Evolutionary conservation across 2,113 vertebrate species (phyloP).

Genomic region (Diadophis punctatus): DNA sequence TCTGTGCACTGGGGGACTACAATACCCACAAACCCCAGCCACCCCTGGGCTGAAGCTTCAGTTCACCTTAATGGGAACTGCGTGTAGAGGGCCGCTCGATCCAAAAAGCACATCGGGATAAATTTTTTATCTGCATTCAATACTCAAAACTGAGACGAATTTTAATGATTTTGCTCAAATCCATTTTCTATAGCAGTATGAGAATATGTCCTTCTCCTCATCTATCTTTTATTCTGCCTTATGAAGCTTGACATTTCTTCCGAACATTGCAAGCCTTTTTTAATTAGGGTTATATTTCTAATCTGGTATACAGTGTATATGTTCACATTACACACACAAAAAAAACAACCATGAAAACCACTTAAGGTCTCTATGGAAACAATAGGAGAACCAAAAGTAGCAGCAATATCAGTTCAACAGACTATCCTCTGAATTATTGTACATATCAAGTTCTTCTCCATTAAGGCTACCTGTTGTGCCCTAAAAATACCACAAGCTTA

Average conservation of each 20-base stretch:
- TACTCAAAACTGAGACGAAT: background rate
- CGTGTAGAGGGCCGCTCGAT: background rate
- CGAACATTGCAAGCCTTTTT: background rate
- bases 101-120: background rate
- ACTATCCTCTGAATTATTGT: background rate
- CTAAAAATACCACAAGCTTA: background rate
- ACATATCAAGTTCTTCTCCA: background rate
- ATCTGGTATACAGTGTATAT: background rate
- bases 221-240: background rate
- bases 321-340: background rate
- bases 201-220: background rate
- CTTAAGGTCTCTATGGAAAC: constrained; percentile 5
- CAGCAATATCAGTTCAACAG: background rate
- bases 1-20: background rate
- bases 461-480: background rate
- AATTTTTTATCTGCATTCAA: background rate
- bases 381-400: background rate
- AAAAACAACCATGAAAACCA: background rate
- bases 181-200: background rate
- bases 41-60: background rate
- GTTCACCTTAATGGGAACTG: background rate
- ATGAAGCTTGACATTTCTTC: background rate
- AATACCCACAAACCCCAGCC: background rate
- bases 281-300: background rate
- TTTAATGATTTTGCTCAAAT: background rate